Evolutionary conservation across 2,888 invertebrate species (phyloP).

Genomic region (Cyclophora albipunctata): DNA sequence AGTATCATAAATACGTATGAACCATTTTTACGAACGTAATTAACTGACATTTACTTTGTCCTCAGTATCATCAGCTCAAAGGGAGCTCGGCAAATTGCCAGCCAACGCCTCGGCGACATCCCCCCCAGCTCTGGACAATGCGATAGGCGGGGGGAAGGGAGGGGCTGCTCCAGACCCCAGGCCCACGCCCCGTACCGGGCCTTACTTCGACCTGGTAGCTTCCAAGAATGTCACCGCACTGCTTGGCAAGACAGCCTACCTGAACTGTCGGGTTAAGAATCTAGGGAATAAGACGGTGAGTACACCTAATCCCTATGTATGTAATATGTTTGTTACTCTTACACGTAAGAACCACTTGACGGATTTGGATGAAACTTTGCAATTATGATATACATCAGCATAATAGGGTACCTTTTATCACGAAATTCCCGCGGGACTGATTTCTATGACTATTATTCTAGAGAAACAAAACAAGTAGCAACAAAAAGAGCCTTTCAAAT

Average conservation of each 20-base stretch:
- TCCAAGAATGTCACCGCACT: conserved; percentile 88
- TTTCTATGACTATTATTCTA: no score
- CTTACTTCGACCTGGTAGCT: conserved; percentile 83
- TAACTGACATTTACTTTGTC: conserved; percentile 16
- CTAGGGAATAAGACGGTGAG: conserved; percentile 93
- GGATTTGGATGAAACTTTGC: no score
- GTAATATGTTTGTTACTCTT: no score
- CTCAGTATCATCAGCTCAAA: conserved; percentile 66
- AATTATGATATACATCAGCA: no score
- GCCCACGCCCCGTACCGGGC: conserved; percentile 77
- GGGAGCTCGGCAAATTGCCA: conserved; percentile 58
- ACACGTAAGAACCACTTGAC: no score
- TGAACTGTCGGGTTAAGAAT: conserved; percentile 93
- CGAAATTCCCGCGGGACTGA: no score
- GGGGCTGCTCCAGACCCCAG: conserved; percentile 52
- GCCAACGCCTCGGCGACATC: conserved; percentile 57
- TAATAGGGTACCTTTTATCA: no score
- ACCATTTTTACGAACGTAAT: no score
- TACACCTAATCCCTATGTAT: conserved; percentile 16
- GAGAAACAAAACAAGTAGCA: no score
- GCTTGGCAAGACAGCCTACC: conserved; percentile 90
- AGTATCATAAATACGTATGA: no score
- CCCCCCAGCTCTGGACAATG: conserved; percentile 73
- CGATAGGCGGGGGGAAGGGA: conserved; percentile 48
- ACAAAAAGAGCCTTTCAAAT: no score